Evolutionary conservation across 2,888 invertebrate genomes (phyloP).

Genomic region (Yponomeuta sedellus): DNA sequence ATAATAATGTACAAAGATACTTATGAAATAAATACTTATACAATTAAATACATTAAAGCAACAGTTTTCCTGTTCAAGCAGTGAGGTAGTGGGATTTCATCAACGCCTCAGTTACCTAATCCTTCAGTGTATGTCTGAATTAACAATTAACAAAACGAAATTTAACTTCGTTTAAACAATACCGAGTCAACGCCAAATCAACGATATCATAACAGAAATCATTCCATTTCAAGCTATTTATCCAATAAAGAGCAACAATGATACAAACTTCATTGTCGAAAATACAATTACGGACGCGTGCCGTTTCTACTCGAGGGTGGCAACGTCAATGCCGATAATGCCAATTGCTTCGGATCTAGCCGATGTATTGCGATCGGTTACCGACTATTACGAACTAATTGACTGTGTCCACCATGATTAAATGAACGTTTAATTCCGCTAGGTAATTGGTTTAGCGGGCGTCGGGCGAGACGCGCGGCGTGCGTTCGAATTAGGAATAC

Average conservation of each 20-base stretch:
- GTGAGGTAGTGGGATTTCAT: too few species aligned
- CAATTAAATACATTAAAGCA: too few species aligned
- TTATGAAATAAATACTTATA: too few species aligned
- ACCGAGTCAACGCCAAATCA: not conserved
- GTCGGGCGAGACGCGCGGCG: constrained; percentile 18
- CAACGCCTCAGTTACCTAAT: too few species aligned
- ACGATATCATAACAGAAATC: not conserved
- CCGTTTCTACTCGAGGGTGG: constrained; percentile 38
- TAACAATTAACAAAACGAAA: too few species aligned
- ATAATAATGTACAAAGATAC: too few species aligned
- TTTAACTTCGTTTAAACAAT: too few species aligned
- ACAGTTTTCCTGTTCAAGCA: too few species aligned
- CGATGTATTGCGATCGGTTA: constrained; percentile 49
- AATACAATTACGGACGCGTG: constrained; percentile 63
- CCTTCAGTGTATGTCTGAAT: too few species aligned
- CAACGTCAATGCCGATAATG: constrained; percentile 55
- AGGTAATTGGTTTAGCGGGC: constrained; percentile 38
- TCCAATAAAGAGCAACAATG: constrained; percentile 37
- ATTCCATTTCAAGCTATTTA: not conserved
- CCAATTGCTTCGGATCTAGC: constrained; percentile 41
- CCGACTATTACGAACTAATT: constrained; percentile 54
- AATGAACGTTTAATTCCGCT: constrained; percentile 47
- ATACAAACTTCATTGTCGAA: constrained; percentile 45
- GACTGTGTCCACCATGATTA: constrained; percentile 50
- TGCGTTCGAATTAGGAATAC: not conserved